Conservation (phyloP, 2,113 vertebrate genomes). For the Alosa alosa region DNA sequence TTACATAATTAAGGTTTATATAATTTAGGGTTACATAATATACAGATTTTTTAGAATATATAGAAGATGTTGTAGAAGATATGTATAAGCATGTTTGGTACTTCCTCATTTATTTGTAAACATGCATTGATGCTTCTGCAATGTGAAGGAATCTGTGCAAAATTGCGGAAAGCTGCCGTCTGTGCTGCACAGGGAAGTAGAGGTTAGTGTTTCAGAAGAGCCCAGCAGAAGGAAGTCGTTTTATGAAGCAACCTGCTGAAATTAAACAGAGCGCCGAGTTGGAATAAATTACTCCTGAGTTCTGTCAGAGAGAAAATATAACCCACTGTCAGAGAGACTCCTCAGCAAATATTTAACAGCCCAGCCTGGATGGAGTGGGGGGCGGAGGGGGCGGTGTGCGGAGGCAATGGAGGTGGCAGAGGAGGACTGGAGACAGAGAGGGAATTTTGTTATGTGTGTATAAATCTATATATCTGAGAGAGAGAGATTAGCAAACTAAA, state of each 20-base stretch:
- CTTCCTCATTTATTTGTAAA: neutral
- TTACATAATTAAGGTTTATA: no score
- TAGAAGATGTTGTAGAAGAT: neutral
- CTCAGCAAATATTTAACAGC: slow-evolving; percentile 12
- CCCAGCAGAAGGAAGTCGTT: neutral
- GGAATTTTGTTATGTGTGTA: neutral
- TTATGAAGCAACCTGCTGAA: slow-evolving; percentile 13
- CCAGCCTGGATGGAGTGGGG: neutral
- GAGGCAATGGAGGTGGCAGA: neutral
- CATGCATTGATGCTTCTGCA: neutral
- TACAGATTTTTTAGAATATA: neutral
- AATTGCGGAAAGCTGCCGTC: neutral
- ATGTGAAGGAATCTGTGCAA: slow-evolving; percentile 1
- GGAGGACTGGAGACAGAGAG: neutral
- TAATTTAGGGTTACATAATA: neutral
- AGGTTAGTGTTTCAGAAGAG: neutral
- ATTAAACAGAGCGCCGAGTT: neutral
- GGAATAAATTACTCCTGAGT: neutral
- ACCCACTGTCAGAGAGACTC: slow-evolving; percentile 1
- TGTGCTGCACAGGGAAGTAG: neutral
- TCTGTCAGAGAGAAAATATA: slow-evolving; percentile 12
- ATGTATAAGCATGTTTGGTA: neutral
- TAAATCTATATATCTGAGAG: slow-evolving; percentile 18
- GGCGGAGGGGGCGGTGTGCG: neutral
- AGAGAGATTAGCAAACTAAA: slow-evolving; percentile 3